Evolutionary conservation across 2,797 vertebrate genomes (phyloP).

Genomic region (Mus minutoides): DNA sequence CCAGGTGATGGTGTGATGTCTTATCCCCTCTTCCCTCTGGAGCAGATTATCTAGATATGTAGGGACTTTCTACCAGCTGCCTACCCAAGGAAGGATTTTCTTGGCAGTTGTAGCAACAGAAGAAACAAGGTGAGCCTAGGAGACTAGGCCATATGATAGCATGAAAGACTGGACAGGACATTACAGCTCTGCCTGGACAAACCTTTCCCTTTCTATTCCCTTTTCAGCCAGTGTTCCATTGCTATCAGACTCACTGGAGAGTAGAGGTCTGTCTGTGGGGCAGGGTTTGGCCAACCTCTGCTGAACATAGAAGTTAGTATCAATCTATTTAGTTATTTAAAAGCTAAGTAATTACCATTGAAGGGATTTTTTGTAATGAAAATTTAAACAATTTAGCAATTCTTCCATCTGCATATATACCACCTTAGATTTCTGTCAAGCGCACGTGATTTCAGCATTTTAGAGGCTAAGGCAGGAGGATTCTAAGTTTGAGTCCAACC

Average conservation of each 20-base stretch:
- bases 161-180: not conserved
- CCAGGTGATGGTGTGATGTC: not conserved
- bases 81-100: not conserved
- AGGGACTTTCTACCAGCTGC: accelerated
- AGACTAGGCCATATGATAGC: not conserved
- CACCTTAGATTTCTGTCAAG: not conserved
- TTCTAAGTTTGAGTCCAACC: not conserved
- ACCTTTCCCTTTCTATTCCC: not conserved
- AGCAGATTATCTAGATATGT: not conserved
- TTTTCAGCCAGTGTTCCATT: accelerated
- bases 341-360: not conserved
- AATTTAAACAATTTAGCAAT: not conserved
- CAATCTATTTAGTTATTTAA: not conserved
- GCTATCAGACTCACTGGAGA: not conserved
- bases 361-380: not conserved
- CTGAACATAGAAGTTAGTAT: not conserved
- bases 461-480: not conserved
- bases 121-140: not conserved
- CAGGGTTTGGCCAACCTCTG: not conserved
- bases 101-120: not conserved
- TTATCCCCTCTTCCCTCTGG: not conserved
- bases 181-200: no score
- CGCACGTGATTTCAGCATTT: not conserved
- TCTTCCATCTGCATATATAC: not conserved
- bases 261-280: not conserved